Evolutionary conservation across 2,888 invertebrate genomes (phyloP).

Genomic region (Coleophora deauratella): DNA sequence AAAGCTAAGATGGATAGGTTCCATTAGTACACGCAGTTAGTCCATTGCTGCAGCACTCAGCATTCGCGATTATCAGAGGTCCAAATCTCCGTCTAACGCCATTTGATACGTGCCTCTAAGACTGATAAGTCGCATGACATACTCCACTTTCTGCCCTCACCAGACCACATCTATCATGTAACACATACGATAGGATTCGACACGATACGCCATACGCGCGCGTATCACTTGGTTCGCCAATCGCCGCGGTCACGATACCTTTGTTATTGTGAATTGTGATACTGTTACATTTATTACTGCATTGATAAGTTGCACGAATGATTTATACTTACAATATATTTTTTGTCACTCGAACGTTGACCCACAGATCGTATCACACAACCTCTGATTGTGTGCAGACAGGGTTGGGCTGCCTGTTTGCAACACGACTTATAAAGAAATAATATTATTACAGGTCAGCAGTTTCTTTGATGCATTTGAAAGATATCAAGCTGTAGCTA

Average conservation of each 20-base stretch:
- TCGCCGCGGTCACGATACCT: conserved; percentile 40
- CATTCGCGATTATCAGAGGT: no score
- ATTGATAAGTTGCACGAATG: conserved; percentile 52
- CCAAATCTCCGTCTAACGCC: no score
- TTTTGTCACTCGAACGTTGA: conserved; percentile 45
- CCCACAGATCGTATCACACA: conserved; percentile 39
- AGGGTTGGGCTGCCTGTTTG: conserved; percentile 23
- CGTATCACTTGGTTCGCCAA: conserved; percentile 1
- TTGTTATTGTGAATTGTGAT: conserved; percentile 33
- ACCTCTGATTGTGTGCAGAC: conserved; percentile 24
- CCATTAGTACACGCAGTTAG: no score
- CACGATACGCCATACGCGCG: conserved; percentile 19
- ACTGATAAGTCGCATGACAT: conserved; percentile 58
- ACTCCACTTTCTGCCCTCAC: conserved; percentile 46
- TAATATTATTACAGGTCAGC: conserved; percentile 31
- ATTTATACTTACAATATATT: conserved; percentile 53
- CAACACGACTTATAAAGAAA: conserved; percentile 14
- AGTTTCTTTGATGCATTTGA: conserved; percentile 27
- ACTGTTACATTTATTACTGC: conserved; percentile 43
- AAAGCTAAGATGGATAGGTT: no score
- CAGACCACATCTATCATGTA: no score
- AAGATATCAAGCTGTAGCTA: conserved; percentile 24
- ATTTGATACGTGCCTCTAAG: conserved; percentile 21
- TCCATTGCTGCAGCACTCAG: no score
- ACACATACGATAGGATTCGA: not conserved